Evolutionary conservation across 2,888 invertebrate species (phyloP).

Genomic region (Epirrhoe alternata): DNA sequence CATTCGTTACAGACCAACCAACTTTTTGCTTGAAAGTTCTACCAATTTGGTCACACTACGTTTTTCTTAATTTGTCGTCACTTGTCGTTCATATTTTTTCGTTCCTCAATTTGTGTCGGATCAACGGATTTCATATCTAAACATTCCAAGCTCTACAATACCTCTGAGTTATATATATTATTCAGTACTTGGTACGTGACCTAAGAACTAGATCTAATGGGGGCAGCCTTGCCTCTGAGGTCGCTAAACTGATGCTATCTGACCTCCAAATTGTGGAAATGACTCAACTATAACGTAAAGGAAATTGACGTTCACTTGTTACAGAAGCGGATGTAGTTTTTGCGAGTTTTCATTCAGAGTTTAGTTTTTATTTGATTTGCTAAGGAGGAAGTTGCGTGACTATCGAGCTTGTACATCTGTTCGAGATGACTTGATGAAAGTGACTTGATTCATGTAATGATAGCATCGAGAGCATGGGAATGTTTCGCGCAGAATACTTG

Average conservation of each 20-base stretch:
- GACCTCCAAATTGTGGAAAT: background rate
- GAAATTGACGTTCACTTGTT: constrained; percentile 1
- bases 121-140: background rate
- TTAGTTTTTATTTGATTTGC: background rate
- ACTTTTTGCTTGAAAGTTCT: too few relatives aligned
- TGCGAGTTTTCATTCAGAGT: background rate
- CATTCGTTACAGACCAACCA: too few relatives aligned
- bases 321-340: background rate
- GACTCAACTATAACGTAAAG: background rate
- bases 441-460: too few relatives aligned
- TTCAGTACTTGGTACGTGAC: background rate
- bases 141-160: background rate
- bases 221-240: background rate
- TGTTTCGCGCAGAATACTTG: too few relatives aligned
- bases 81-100: background rate
- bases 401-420: background rate
- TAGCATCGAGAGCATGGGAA: too few relatives aligned
- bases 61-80: too few relatives aligned
- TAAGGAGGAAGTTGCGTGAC: background rate
- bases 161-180: background rate
- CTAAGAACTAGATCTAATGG: background rate
- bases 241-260: background rate
- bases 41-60: too few relatives aligned
- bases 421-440: background rate
- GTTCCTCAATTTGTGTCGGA: background rate